Evolutionary conservation across 1,140 invertebrate genomes (phyloP), one percentile per base, ranked within the genome.

Genomic region (Conus ventricosus): DNA sequence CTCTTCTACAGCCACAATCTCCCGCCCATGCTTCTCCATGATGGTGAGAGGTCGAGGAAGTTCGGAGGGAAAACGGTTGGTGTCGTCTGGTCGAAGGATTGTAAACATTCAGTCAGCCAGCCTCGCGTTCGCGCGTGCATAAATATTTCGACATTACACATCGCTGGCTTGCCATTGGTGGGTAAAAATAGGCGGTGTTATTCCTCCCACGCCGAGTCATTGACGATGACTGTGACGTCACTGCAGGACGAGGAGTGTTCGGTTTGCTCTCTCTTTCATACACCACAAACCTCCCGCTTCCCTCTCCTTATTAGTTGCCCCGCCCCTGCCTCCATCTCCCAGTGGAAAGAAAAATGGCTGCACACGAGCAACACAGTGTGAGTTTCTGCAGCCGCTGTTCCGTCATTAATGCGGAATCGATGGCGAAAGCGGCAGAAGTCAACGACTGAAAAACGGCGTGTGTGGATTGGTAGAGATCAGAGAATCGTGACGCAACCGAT

Each of bases 1-100:
- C 63, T 84, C 83, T 67, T 84, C 83, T 55, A 84, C 83, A 17
- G 83, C 55, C 25, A 84, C 83, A 60, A 84, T 67, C 27, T 84
- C 83, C 57, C 67, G 83, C 25, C 83, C 83, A 51, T 63, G n/a
- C 63, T 84, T 84, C 10, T 84, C 63, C 83, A 84, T 84, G 57
- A 63, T 84, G 8, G 39, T 39, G 8, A 60, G 57, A 60, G 83
- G 20, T 63, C 7, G 39, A 78, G n/a, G 39, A 78, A 13, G 25
- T 5, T 25, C 0, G 83, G 57, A 63, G n/a, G 27, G 57, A 4
- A 27, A 57, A 55, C 54, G 57, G 13, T 63, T 53, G 23, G 11
- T 39, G 5, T 51, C 17, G 83, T 53, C 57, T 17, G 57, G 55
- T 84, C 27, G 17, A 27, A 54, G 17, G 54, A 57, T 63, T 84